phyloP scores from a whole-genome alignment of 2,113 vertebrate genomes.

The Heptranchias perlo region DNA sequence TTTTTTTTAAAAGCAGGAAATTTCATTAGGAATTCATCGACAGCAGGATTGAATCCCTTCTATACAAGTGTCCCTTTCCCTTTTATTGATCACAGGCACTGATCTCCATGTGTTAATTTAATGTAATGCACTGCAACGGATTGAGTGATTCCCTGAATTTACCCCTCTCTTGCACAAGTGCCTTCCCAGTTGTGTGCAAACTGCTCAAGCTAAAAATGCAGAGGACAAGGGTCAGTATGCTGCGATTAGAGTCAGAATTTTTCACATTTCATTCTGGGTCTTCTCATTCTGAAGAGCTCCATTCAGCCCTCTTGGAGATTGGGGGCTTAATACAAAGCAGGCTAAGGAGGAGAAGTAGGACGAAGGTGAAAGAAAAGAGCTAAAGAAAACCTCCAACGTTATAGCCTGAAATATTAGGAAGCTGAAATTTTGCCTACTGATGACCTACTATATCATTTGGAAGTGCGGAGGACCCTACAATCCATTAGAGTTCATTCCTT shows the following conservation, averaged over 20 bases:
- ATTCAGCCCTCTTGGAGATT: background rate
- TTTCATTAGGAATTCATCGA: conserved; percentile 6
- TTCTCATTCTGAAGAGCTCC: background rate
- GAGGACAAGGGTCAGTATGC: background rate
- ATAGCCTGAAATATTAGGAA: background rate
- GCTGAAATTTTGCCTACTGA: background rate
- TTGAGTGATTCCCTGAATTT: background rate
- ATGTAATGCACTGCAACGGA: background rate
- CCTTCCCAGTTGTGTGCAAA: background rate
- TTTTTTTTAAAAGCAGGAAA: background rate
- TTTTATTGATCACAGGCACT: background rate
- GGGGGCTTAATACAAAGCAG: background rate
- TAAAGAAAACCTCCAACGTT: background rate
- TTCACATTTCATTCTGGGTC: background rate
- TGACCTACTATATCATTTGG: background rate
- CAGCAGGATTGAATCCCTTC: background rate
- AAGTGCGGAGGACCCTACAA: background rate
- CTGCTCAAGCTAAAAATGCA: background rate
- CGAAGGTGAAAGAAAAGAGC: background rate
- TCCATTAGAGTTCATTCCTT: background rate
- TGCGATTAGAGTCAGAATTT: background rate
- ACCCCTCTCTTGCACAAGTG: background rate
- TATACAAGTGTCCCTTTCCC: background rate
- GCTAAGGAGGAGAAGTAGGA: background rate
- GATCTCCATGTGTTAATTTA: background rate